Evolutionary conservation across 1,140 invertebrate genomes (phyloP).

Genomic region (Coptotermes formosanus): DNA sequence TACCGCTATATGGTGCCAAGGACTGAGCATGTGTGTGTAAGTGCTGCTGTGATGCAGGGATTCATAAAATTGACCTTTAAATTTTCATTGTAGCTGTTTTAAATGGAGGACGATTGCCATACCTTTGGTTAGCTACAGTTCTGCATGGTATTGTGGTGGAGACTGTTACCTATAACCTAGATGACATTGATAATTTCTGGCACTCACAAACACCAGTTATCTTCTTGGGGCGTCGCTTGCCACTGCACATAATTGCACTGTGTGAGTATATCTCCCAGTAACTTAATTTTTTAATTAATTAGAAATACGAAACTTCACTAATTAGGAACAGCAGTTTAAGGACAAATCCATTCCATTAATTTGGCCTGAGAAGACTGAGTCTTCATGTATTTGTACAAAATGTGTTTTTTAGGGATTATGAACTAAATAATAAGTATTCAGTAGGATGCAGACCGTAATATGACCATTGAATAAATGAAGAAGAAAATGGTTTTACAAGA

Average conservation of each 20-base stretch:
- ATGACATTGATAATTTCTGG: constrained; percentile 76
- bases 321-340: too few species aligned
- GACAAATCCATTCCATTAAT: too few species aligned
- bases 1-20: not conserved
- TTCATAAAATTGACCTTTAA: constrained; percentile 27
- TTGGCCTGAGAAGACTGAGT: too few species aligned
- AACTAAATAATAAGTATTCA: too few species aligned
- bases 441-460: too few species aligned
- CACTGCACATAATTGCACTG: constrained; percentile 67
- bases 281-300: too few species aligned
- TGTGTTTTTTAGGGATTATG: too few species aligned
- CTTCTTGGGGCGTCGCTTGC: constrained; percentile 64
- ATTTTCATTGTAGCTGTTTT: constrained; percentile 55
- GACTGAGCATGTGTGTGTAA: not conserved
- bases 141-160: constrained; percentile 66
- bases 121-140: constrained; percentile 66
- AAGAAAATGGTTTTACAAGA: too few species aligned
- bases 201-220: constrained; percentile 71
- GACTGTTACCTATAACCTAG: constrained; percentile 57
- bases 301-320: too few species aligned
- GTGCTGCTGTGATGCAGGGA: not conserved
- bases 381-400: too few species aligned
- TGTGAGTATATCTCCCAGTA: constrained; percentile 55
- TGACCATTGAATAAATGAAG: too few species aligned
- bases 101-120: constrained; percentile 66